A percentile compares a stretch with the other conserved stretches of the same genome.
Evolutionary conservation across 2,888 invertebrate species (phyloP).

Genomic region (Andrena marginata): DNA sequence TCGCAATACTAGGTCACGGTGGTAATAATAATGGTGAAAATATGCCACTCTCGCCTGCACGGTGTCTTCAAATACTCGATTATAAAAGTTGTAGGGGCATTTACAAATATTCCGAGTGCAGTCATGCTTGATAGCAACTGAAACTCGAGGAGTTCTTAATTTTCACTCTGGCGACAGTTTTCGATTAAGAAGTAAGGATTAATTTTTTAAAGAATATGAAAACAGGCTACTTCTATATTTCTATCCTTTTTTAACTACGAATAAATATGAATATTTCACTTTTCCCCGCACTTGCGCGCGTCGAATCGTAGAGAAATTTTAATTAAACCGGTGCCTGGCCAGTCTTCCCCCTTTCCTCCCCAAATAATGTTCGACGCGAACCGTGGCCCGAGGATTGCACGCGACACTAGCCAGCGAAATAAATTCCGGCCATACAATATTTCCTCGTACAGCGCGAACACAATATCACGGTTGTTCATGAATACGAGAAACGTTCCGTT

Average conservation of each 20-base stretch:
- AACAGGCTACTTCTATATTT: background rate
- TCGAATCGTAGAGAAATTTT: background rate
- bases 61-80: too few species aligned
- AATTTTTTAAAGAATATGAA: too few species aligned
- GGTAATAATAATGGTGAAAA: too few species aligned
- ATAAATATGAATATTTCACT: background rate
- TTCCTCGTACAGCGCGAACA: conserved; percentile 2
- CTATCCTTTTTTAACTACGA: background rate
- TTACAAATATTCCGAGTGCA: too few species aligned
- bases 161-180: too few species aligned
- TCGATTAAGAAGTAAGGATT: too few species aligned
- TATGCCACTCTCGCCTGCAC: too few species aligned
- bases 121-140: too few species aligned
- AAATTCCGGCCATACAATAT: conserved; percentile 22
- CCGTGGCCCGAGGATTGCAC: background rate
- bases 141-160: too few species aligned
- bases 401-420: conserved; percentile 22
- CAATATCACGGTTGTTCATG: conserved; percentile 38
- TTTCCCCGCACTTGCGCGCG: background rate
- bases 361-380: conserved; percentile 5
- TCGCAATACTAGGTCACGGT: too few species aligned
- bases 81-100: too few species aligned
- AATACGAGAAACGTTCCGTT: conserved; percentile 2
- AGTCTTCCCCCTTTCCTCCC: background rate
- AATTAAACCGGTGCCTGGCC: background rate